Conservation (phyloP, 1,140 invertebrate genomes). For the Adelges cooleyi region DNA sequence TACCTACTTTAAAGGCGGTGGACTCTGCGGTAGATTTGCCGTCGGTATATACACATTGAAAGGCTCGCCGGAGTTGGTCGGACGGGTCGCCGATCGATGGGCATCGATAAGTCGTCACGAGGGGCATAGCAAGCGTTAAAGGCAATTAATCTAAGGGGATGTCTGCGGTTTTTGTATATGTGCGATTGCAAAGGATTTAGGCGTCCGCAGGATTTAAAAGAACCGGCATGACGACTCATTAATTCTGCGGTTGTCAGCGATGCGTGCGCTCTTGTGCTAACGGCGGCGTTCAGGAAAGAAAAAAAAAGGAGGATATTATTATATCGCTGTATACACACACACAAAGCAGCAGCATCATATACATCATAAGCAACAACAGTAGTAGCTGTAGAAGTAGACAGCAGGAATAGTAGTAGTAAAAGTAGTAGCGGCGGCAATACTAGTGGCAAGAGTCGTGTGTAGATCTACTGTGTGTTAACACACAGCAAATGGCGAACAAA, state of each 20-base stretch:
- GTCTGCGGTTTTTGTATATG: slow-evolving; percentile 5
- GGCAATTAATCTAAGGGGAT: slow-evolving; percentile 25
- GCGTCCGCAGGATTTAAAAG: slow-evolving; percentile 17
- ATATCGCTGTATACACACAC: no score
- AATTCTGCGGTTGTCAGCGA: slow-evolving; percentile 19
- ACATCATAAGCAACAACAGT: no score
- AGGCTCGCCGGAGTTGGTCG: no score
- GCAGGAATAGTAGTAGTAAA: neutral
- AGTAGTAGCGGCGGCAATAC: neutral
- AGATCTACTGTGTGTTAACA: slow-evolving; percentile 11
- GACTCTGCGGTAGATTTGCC: no score
- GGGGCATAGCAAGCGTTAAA: neutral
- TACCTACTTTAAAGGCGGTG: no score
- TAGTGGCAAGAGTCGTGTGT: no score
- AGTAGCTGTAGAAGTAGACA: no score
- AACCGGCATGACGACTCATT: slow-evolving; percentile 27
- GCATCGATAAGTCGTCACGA: neutral
- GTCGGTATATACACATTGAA: no score
- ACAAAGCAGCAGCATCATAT: no score
- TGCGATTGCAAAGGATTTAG: slow-evolving; percentile 21
- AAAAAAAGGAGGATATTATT: no score
- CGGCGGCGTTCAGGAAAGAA: no score
- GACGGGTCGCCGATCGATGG: no score
- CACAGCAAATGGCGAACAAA: slow-evolving; percentile 16
- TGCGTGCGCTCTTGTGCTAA: neutral